Conservation (phyloP, 2,113 vertebrate genomes). For the Hemibates koningsi region DNA sequence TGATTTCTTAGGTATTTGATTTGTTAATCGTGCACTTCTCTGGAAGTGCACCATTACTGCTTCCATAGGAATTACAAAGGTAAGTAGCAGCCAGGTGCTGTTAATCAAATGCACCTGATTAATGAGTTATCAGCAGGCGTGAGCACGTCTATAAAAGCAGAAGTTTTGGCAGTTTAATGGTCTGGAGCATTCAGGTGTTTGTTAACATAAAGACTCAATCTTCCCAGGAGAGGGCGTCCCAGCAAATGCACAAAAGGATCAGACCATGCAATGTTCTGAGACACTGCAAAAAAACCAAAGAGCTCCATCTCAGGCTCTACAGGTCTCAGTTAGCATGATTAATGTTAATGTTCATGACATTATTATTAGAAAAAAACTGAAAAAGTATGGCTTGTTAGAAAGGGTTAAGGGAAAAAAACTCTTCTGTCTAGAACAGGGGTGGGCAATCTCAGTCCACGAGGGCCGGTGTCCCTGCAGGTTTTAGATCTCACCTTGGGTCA, state of each 20-base stretch:
- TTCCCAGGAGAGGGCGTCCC: not conserved
- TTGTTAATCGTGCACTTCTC: not conserved
- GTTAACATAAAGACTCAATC: not conserved
- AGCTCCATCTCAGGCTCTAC: not conserved
- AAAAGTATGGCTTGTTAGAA: not conserved
- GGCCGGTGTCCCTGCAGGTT: accelerated
- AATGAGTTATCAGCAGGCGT: not conserved
- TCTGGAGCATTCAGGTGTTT: not conserved
- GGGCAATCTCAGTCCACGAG: no score
- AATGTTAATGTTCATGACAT: not conserved
- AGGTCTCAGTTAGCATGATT: not conserved
- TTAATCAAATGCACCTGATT: not conserved
- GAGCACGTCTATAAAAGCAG: accelerated
- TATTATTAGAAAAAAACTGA: not conserved
- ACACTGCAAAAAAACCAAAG: not conserved
- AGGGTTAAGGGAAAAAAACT: not conserved
- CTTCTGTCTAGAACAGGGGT: not conserved
- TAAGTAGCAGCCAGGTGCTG: not conserved
- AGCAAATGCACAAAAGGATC: not conserved
- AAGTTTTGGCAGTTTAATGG: not conserved
- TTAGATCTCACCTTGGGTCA: no score
- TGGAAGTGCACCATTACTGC: not conserved
- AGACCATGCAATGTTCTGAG: not conserved
- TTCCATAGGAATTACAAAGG: not conserved
- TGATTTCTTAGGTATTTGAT: not conserved